These are phyloP conservation scores for Hydrocynus forskahlii DNA, from an alignment of 2,797 vertebrate genomes.

Conservation along the genomic window DNA sequence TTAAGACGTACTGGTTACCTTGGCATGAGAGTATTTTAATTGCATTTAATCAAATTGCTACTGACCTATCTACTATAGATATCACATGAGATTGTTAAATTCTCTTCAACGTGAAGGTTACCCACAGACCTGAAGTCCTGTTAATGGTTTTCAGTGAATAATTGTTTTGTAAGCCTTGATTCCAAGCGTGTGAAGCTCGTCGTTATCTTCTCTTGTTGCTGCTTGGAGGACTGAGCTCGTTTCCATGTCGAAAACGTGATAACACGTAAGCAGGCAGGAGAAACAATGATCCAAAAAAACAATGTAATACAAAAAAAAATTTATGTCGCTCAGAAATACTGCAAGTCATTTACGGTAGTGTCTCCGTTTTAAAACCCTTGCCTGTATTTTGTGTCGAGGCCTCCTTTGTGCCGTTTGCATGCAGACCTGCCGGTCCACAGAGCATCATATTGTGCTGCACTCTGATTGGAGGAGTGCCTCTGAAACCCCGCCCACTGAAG, in stretches of 20 bases:
- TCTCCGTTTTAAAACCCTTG: not conserved
- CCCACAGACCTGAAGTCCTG: slow-evolving; percentile 6
- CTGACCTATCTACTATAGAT: not conserved
- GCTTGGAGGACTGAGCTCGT: not conserved
- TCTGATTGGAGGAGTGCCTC: not conserved
- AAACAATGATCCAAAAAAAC: not conserved
- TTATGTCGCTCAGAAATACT: not conserved
- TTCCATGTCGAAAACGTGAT: not conserved
- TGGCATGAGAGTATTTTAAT: not conserved
- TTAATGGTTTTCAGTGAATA: not conserved
- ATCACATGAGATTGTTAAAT: not conserved
- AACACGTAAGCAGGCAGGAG: not conserved
- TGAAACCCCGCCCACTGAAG: not conserved
- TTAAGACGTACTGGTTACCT: not conserved
- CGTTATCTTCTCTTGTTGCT: not conserved
- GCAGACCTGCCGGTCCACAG: not conserved
- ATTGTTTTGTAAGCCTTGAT: not conserved
- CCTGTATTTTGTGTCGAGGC: not conserved
- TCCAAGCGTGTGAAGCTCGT: too few species aligned
- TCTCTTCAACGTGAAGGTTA: not conserved
- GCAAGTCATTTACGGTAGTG: too few species aligned
- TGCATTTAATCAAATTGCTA: not conserved
- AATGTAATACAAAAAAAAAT: too few species aligned
- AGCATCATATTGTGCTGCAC: not conserved
- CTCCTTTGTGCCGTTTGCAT: slow-evolving; percentile 7